Percentiles rank a stretch among this genome's conserved stretches.
Evolutionary conservation across 2,113 vertebrate species (phyloP).

Genomic region (Chauna torquata): DNA sequence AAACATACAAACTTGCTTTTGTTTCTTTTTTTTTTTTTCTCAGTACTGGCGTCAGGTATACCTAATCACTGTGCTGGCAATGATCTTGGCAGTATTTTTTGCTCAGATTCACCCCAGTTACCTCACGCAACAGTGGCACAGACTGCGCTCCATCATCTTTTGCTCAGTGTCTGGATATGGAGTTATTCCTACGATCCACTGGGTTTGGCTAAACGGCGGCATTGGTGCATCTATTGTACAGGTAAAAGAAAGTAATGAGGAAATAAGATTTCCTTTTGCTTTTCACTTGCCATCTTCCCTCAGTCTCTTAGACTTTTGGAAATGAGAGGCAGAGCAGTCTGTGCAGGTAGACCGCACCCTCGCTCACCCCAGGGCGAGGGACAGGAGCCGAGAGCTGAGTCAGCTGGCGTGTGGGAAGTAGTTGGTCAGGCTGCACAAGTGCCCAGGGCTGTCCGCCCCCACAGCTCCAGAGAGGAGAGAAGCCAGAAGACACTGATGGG

Average conservation of each 20-base stretch:
- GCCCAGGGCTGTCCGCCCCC: rapidly evolving
- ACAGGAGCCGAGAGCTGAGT: rapidly evolving
- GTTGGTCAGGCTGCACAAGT: not conserved
- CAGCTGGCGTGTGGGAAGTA: not conserved
- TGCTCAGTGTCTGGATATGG: slow-evolving; percentile 90
- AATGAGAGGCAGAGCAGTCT: rapidly evolving
- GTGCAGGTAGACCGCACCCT: rapidly evolving
- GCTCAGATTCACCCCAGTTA: slow-evolving; percentile 95
- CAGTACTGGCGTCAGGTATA: slow-evolving; percentile 98
- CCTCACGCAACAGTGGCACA: slow-evolving; percentile 92
- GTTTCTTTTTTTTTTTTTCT: not conserved
- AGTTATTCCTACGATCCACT: slow-evolving; percentile 90
- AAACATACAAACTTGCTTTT: not conserved
- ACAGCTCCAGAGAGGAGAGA: not conserved
- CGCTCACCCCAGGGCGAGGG: rapidly evolving
- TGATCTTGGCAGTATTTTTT: slow-evolving; percentile 93
- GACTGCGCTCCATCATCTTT: slow-evolving; percentile 88
- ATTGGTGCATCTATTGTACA: slow-evolving; percentile 87
- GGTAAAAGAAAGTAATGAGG: slow-evolving; percentile 65
- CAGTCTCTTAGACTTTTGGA: not conserved
- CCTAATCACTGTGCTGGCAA: slow-evolving; percentile 89
- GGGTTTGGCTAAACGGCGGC: slow-evolving; percentile 92
- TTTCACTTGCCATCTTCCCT: not conserved
- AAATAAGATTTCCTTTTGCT: not conserved
- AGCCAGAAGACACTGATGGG: not conserved